Evolutionary conservation across 1,140 invertebrate species (phyloP).

Genomic region (Drosophila sulfurigaster): DNA sequence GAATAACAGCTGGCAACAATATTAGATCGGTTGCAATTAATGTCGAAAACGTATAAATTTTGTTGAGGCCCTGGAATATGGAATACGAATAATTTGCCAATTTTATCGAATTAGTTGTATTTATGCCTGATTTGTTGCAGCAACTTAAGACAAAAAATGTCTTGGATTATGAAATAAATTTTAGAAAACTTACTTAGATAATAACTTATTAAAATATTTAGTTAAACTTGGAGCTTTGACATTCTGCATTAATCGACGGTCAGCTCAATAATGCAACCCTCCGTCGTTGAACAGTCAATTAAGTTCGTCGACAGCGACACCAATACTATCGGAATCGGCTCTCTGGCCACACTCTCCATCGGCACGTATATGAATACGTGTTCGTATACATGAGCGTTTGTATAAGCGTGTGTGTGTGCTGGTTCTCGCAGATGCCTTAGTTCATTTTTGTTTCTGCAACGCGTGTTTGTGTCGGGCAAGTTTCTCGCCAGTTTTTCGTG

Average conservation of each 20-base stretch:
- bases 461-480: slow-evolving; percentile 53
- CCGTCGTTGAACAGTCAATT: slow-evolving; percentile 50
- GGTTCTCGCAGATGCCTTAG: slow-evolving; percentile 47
- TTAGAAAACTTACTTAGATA: not conserved
- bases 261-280: slow-evolving; percentile 51
- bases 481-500: slow-evolving; percentile 45
- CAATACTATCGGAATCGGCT: slow-evolving; percentile 23
- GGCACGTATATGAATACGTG: slow-evolving; percentile 7
- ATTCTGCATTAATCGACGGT: not conserved
- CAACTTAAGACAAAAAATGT: not conserved
- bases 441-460: slow-evolving; percentile 48
- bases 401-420: slow-evolving; percentile 31
- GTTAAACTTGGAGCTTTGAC: not conserved
- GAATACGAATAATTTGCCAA: not conserved
- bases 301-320: slow-evolving; percentile 10
- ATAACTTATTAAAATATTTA: not conserved
- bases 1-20: slow-evolving; percentile 40
- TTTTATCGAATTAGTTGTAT: not conserved
- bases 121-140: not conserved
- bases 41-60: not conserved
- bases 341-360: slow-evolving; percentile 46
- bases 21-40: slow-evolving; percentile 19
- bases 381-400: not conserved
- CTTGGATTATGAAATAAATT: not conserved
- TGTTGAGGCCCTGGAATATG: slow-evolving; percentile 23